Conservation (phyloP, 2,797 vertebrate species). For the Gymnoscopelus microlampas region DNA sequence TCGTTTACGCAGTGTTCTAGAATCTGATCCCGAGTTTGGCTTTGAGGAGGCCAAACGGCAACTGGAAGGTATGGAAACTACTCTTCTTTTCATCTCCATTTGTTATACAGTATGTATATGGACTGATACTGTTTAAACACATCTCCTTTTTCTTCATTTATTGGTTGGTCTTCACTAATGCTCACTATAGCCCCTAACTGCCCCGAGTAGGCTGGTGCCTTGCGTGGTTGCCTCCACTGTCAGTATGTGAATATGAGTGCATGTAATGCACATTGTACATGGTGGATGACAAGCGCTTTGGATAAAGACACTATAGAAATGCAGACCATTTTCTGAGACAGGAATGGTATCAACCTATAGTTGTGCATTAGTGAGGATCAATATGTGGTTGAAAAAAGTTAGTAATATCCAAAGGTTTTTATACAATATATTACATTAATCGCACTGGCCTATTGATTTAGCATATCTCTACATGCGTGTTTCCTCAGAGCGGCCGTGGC, state of each 20-base stretch:
- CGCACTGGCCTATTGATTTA: not conserved
- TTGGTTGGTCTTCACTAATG: not conserved
- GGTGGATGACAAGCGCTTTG: no score
- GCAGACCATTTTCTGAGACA: no score
- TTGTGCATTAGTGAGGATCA: no score
- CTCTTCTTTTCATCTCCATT: not conserved
- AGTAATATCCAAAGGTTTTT: no score
- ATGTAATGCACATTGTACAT: no score
- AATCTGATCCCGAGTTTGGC: slow-evolving; percentile 94
- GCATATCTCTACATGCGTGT: not conserved
- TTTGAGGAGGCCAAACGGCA: slow-evolving; percentile 95
- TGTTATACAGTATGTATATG: not conserved
- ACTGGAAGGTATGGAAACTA: slow-evolving; percentile 87
- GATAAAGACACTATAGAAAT: no score
- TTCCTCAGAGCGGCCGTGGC: slow-evolving; percentile 91
- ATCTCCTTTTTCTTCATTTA: not conserved
- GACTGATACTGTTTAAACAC: not conserved
- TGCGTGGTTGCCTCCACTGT: no score
- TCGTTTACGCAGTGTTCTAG: slow-evolving; percentile 86
- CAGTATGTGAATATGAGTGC: no score
- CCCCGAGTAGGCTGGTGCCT: no score
- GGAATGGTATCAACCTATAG: no score
- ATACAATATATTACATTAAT: not conserved
- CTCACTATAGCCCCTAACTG: no score
- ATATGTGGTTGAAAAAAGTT: no score